phyloP scores from a whole-genome alignment of 1,140 invertebrate species.

The Lepeophtheirus salmonis region DNA sequence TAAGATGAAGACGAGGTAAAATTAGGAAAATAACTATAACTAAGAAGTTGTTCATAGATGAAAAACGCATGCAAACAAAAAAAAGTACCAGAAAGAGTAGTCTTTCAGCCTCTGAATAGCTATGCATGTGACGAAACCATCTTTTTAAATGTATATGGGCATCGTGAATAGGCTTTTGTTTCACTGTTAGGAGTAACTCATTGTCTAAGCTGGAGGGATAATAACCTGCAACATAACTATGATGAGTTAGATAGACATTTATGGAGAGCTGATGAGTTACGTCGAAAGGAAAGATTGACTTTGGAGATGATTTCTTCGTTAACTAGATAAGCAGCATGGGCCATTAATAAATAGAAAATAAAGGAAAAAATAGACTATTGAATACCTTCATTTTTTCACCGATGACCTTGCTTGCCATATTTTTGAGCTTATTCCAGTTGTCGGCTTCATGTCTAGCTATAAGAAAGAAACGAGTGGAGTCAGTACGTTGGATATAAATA shows the following conservation, averaged over 20 bases:
- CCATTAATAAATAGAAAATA: too few species aligned
- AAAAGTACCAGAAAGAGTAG: neutral
- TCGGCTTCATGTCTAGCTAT: slow-evolving; percentile 54
- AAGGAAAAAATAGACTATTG: too few species aligned
- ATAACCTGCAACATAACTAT: slow-evolving; percentile 26
- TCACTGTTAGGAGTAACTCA: neutral
- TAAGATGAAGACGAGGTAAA: too few species aligned
- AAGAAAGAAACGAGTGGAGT: neutral
- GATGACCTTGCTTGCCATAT: slow-evolving; percentile 86
- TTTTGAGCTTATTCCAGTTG: slow-evolving; percentile 84
- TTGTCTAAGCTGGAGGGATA: slow-evolving; percentile 22
- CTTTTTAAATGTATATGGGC: neutral
- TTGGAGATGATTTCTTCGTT: too few species aligned
- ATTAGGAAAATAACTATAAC: too few species aligned
- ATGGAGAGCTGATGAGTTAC: slow-evolving; percentile 12
- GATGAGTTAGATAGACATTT: slow-evolving; percentile 22
- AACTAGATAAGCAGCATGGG: too few species aligned
- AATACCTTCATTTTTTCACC: slow-evolving; percentile 90
- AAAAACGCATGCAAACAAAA: too few species aligned
- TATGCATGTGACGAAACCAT: neutral
- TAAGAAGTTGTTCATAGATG: too few species aligned
- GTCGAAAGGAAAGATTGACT: neutral
- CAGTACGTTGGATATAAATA: neutral
- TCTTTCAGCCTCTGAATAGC: slow-evolving; percentile 1
- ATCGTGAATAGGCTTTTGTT: neutral